Evolutionary conservation across 2,888 invertebrate species (phyloP), one percentile per base, ranked within the genome.

Genomic region (Erebia ligea): DNA sequence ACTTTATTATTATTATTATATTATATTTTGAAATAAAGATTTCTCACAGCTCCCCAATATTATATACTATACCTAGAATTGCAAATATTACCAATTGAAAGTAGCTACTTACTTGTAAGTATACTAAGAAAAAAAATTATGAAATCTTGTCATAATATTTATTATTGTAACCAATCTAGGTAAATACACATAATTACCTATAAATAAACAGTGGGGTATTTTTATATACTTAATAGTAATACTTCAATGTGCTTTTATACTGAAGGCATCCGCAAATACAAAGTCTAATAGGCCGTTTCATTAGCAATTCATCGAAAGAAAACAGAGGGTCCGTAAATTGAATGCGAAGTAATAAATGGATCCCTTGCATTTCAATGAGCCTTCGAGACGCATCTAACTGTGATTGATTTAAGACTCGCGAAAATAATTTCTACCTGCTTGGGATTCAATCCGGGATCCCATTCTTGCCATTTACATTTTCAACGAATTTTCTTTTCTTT

Each of bases 261-360:
- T 15, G n/a, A 67, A 25, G 57, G 17, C 10, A 56, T 45, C 57
- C 57, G 45, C 67, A 67, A 72, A 72, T 56, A 66, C 34, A 59
- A 68, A 67, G 21, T 64, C 67, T 70, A 69, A 73, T 74, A 72
- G 74, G 74, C 70, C 70, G 73, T 73, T 74, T 74, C 73, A 74
- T 76, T 76, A 75, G 73, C 72, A 70, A 75, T 80, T 83, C 80
- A 78, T 81, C 82, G 83, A 82, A 81, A 84, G 86, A 70, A 74
- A 74, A 84, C 80, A 80, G 78, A 80, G 79, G 80, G 79, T 80
- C 80, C 81, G 80, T 79, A 84, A 86, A 90, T 88, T 86, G 85
- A 88, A 88, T 86, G 85, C 83, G 82, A 82, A 82, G 86, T 85
- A 90, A 89, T 89, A 89, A 84, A 90, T 85, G 86, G 82, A 86